These are phyloP conservation scores for Piaya cayana DNA, from an alignment of 2,113 vertebrate species.

Conservation along the genomic window DNA sequence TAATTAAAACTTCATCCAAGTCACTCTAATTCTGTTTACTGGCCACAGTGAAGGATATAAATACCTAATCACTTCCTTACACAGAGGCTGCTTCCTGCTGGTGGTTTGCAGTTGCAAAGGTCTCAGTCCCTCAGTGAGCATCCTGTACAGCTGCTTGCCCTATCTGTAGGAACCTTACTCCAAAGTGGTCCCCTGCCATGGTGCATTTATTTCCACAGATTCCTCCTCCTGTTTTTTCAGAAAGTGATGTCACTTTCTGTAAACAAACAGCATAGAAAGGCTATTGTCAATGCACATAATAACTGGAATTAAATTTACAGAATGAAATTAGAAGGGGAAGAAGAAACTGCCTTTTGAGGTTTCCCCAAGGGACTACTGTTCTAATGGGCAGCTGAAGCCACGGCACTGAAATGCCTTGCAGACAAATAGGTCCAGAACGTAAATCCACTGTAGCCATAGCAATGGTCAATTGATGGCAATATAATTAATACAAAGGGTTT, in stretches of 20 bases:
- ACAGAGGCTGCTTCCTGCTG: constrained; percentile 72
- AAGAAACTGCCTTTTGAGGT: background rate
- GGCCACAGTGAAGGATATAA: constrained; percentile 74
- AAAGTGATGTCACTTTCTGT: background rate
- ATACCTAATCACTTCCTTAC: constrained; percentile 73
- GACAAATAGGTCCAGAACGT: background rate
- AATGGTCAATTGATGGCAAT: background rate
- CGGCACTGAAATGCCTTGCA: background rate
- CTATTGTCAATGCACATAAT: background rate
- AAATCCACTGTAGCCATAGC: background rate
- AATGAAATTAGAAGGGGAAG: background rate
- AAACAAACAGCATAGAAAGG: constrained; percentile 18
- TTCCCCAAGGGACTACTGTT: background rate
- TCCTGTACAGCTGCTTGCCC: background rate
- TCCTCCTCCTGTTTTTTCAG: background rate
- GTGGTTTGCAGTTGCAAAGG: constrained; percentile 60
- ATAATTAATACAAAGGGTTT: background rate
- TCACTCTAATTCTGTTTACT: constrained; percentile 68
- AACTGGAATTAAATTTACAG: background rate
- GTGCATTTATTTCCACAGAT: background rate
- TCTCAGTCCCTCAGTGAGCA: background rate
- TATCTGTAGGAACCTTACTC: background rate
- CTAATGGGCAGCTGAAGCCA: background rate
- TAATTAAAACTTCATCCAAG: constrained; percentile 79
- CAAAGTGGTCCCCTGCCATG: background rate